Base-by-base conservation (phyloP, 64 coral and sea anemone species). In the Platygyra sinensis region DNA sequence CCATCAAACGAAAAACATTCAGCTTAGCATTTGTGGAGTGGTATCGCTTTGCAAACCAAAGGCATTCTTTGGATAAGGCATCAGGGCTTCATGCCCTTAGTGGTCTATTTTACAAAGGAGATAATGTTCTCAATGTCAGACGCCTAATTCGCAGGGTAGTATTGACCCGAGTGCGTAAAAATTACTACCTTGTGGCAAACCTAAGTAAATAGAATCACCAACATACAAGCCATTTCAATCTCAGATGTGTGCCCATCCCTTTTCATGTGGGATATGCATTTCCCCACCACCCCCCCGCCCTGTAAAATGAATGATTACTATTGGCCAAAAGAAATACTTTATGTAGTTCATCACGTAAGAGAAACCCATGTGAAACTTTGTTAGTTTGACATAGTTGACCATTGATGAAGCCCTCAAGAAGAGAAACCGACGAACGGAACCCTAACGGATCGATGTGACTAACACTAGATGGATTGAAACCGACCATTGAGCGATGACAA, bases 81-180 rank as follows among this genome's bases (percentile, higher is more conserved):
- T 86, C 82, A 8, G 82, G 82, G 38, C 82, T 86, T 65, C 82
- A 86, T 46, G 82, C 82, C 33, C 82, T 86, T 6, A 0, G 14
- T 67, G 62, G 82, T 8, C 22, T 49, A 2, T 49, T 69, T 51
- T 86, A 86, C 46, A 65, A 86, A 52, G 61, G 62, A 19, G 82
- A 86, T n/a, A 65, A 86, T 30, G 67, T 86, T 28, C 5, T 86
- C 11, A 86, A 72, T 69, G 82, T 17, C 22, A 86, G 82, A 39
- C 60, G 82, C 24, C 8, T 86, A 29, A 86, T 86, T 52, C 82
- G 82, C 62, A 67, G 62, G 46, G 82, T 86, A 7, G 80, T 84
- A 7, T 49, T 84, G 30, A 39, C 62, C 11, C 11, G 67, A n/a
- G 81, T 85, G 11, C 33, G n/a, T 30, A 69, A 36, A 42, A 86